Conservation (phyloP, 1,140 invertebrate genomes). For the Ceratosolen solmsi region DNA sequence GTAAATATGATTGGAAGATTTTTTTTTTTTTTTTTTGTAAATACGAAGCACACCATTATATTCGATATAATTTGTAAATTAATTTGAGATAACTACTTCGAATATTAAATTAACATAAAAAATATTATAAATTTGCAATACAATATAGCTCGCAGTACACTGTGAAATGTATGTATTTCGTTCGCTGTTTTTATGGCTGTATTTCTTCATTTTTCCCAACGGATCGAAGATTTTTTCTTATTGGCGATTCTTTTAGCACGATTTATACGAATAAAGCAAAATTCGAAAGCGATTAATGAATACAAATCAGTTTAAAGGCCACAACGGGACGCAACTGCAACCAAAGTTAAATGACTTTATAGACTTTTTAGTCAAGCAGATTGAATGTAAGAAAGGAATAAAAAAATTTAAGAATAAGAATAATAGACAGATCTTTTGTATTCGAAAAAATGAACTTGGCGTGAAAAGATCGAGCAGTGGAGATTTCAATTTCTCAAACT, state of each 20-base stretch:
- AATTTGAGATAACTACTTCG: too few species aligned
- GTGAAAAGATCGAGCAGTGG: conserved; percentile 13
- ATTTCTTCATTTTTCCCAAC: too few species aligned
- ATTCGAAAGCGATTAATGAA: conserved; percentile 49
- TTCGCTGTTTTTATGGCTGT: too few species aligned
- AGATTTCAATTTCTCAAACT: conserved; percentile 11
- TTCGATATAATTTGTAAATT: too few species aligned
- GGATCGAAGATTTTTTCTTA: not conserved
- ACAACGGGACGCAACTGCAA: not conserved
- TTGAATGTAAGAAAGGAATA: not conserved
- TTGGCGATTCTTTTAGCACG: conserved; percentile 38
- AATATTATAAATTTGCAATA: too few species aligned
- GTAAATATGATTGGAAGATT: too few species aligned
- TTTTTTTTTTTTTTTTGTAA: too few species aligned
- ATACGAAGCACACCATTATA: too few species aligned
- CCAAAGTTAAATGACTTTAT: conserved; percentile 49
- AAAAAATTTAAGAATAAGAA: conserved; percentile 22
- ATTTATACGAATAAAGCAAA: conserved; percentile 34
- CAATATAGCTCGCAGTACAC: too few species aligned
- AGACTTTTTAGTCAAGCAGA: not conserved
- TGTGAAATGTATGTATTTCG: too few species aligned
- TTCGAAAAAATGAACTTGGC: not conserved
- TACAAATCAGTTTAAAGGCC: conserved; percentile 51
- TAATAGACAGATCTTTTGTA: conserved; percentile 28
- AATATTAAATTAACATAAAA: too few species aligned